These are phyloP conservation scores for Cercocebus atys DNA, from an alignment of 2,113 vertebrate species.

Conservation along the genomic window DNA sequence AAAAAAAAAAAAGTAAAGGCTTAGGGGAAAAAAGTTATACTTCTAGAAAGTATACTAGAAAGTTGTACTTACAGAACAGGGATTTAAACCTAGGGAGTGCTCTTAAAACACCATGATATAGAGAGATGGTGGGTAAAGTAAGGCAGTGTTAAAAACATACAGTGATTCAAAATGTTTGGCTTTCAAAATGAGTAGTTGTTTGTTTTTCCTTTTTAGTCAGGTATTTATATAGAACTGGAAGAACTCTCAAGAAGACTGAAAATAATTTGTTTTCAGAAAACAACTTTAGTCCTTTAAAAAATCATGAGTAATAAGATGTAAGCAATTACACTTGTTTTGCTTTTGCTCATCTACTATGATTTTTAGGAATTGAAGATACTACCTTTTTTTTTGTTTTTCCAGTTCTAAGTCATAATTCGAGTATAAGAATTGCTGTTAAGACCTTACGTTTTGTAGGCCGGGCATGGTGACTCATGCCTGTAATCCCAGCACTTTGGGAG, in stretches of 20 bases:
- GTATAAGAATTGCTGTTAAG: not conserved
- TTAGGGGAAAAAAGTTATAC: not conserved
- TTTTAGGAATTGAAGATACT: slow-evolving; percentile 7
- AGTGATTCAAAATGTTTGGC: not conserved
- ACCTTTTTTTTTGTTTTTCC: not conserved
- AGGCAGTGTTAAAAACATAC: not conserved
- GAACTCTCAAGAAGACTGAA: not conserved
- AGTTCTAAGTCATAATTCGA: slow-evolving; percentile 26
- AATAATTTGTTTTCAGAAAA: slow-evolving; percentile 51
- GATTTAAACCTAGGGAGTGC: not conserved
- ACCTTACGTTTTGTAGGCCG: not conserved
- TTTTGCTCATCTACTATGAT: not conserved
- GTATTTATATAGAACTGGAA: not conserved
- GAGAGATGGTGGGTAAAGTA: not conserved
- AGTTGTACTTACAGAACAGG: not conserved
- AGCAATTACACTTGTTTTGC: slow-evolving; percentile 1
- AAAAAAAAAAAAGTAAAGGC: not conserved
- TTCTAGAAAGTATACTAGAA: not conserved
- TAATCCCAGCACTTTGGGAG: too few relatives aligned
- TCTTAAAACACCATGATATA: not conserved
- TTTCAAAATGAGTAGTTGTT: not conserved
- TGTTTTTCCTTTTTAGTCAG: not conserved
- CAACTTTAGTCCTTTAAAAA: slow-evolving; percentile 28
- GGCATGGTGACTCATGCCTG: too few relatives aligned
- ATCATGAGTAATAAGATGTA: slow-evolving; percentile 10